These are phyloP conservation scores for Rafetus swinhoei DNA, from an alignment of 2,113 vertebrate genomes.

Conservation along the genomic window DNA sequence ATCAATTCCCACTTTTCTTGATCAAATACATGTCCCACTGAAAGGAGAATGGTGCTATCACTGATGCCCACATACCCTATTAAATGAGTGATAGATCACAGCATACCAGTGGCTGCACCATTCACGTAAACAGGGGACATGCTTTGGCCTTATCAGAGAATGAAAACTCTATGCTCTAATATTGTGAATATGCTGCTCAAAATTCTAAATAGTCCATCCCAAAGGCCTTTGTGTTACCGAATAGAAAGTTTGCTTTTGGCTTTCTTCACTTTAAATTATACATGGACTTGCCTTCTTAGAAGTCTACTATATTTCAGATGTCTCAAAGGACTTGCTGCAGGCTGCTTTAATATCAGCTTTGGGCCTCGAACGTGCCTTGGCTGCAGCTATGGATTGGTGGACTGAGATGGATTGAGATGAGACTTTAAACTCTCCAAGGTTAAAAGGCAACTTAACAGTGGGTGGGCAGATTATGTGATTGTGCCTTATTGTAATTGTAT, in stretches of 20 bases:
- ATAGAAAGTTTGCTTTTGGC: slow-evolving; percentile 65
- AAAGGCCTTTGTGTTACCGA: slow-evolving; percentile 24
- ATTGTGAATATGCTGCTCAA: not conserved
- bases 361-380: slow-evolving; percentile 44
- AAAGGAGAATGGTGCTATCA: not conserved
- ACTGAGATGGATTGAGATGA: not conserved
- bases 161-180: not conserved
- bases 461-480: slow-evolving; percentile 64
- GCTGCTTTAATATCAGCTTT: slow-evolving; percentile 55
- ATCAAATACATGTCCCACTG: not conserved
- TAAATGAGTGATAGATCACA: not conserved
- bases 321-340: slow-evolving; percentile 51
- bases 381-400: slow-evolving; percentile 36
- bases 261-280: slow-evolving; percentile 57
- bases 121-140: rapidly evolving
- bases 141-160: not conserved
- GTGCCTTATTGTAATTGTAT: not conserved
- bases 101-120: rapidly evolving
- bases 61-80: not conserved
- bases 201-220: not conserved
- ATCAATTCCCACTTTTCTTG: not conserved
- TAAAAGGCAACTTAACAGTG: slow-evolving; percentile 50
- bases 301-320: slow-evolving; percentile 51
- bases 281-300: slow-evolving; percentile 62
- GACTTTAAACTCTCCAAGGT: slow-evolving; percentile 60